Evolutionary conservation across 2,888 invertebrate genomes (phyloP), one percentile per base, ranked within the genome.

Genomic region (Scaptomyza cyrtandrae): DNA sequence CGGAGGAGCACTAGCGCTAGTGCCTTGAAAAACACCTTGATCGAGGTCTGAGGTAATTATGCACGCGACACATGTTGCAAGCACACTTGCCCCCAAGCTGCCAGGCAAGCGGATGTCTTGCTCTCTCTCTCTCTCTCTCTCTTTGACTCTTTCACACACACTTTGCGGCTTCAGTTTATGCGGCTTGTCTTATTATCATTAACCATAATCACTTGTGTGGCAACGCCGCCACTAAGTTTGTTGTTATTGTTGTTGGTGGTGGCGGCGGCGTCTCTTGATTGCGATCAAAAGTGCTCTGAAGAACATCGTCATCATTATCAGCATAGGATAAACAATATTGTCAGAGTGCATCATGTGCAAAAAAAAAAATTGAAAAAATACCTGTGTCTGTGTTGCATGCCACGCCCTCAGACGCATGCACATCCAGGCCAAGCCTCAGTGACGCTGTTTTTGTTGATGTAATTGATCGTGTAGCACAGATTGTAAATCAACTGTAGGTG

Each of bases 11-110:
- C 49, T 33, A 29, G 6, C 24, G 11, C 53, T 24, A 24, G 24
- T 24, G 24, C 24, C 24, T 24, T 9, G 54, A 52, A 57, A 57
- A 77, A 57, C 66, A 58, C 69, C 74, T 78, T 57, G 56, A 52
- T 58, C 63, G 70, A 61, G 55, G 60, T 64, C 72, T 14, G 49
- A 57, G 64, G 60, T 74, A 86, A 88, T 83, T 83, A 83, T 88
- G 77, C 82, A 83, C 88, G 86, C 86, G 83, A 83, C 82, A 83
- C 86, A 88, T 86, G 80, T 83, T 78, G 73, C 77, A 56, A 50
- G 57, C 53, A 76, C 75, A 66, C 75, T 74, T 64, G 69, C 33
- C 16, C 44, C 44, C 19, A 45, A 45, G 44, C 27, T 39, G 24
- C 37, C 52, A 52, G 13, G 2, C 37, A 24, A 27, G 31, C 11